Base-by-base conservation (phyloP, 2,113 vertebrate species). In the Taxidea taxus region DNA sequence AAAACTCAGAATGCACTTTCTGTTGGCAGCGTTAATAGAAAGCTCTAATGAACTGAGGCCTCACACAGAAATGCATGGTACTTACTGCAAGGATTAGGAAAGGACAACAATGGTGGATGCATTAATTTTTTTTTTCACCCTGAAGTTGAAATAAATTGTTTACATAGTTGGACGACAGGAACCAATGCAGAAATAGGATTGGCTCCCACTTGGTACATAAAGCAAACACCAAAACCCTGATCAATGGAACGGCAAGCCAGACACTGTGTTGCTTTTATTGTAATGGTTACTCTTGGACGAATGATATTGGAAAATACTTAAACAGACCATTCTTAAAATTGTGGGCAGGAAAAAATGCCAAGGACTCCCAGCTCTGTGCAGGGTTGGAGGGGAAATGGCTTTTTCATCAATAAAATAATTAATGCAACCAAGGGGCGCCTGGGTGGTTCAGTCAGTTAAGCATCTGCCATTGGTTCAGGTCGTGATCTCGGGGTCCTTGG, bases 1-100 rank as follows among this genome's bases (percentile, higher is more conserved):
- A 98, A 98, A 99, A 99, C 98, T 99, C 98, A 93, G 98, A 99
- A 98, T 97, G 98, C 98, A 98, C 98, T 99, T 99, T 98, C 98
- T 98, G 98, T 99, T 99, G 98, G 98, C 98, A 98, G 96, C 91
- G 97, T 87, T 97, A 98, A 97, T 97, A 98, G 98, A 98, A 98
- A 83, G 98, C 92, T 96, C 54, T 98, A 98, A 98, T 98, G 98
- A 99, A 98, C 96, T 98, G 98, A 97, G 98, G 97, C 97, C 97
- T 98, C 94, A 78, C 60, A 91, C 95, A 97, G 94, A 58, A 84
- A 1, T 62, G 68, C 66, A 94, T 68, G 86, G 84, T 97, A 89
- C 97, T 98, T 97, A 95, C 96, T 96, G 95, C 95, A 97, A 97
- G 96, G 98, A 95, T 97, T 97, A 96, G 90, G 86, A 96, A 97